Conservation (phyloP, 2,888 invertebrate species). For the Pammene fasciana region DNA sequence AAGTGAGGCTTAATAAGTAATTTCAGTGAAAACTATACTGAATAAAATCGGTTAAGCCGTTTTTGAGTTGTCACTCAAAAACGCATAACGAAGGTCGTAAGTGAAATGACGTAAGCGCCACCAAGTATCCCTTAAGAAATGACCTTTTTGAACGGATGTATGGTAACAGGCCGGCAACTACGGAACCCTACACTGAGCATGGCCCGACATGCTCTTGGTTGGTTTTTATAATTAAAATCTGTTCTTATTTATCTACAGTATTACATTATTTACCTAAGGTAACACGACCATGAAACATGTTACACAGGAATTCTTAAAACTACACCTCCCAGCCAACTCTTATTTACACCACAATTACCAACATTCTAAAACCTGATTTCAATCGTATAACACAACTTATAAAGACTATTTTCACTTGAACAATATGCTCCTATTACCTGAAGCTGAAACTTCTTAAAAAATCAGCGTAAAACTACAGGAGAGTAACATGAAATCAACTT, state of each 20-base stretch:
- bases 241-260: neutral
- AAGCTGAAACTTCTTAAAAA: neutral
- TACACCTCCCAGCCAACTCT: constrained; percentile 13
- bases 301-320: constrained; percentile 9
- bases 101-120: too few relatives aligned
- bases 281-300: neutral
- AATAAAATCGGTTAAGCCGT: too few relatives aligned
- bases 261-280: neutral
- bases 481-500: neutral
- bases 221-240: too few relatives aligned
- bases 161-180: too few relatives aligned
- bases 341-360: constrained; percentile 23
- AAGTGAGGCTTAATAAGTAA: too few relatives aligned
- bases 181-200: too few relatives aligned
- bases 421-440: neutral
- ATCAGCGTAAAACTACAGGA: neutral
- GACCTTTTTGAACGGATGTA: too few relatives aligned
- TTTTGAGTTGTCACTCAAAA: too few relatives aligned
- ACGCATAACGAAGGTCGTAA: too few relatives aligned
- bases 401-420: neutral
- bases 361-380: neutral
- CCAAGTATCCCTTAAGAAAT: too few relatives aligned
- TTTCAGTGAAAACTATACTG: too few relatives aligned
- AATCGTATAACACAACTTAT: neutral
- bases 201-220: too few relatives aligned